These are phyloP conservation scores for Trogon melanurus DNA, from an alignment of 2,113 vertebrate species.

Conservation along the genomic window DNA sequence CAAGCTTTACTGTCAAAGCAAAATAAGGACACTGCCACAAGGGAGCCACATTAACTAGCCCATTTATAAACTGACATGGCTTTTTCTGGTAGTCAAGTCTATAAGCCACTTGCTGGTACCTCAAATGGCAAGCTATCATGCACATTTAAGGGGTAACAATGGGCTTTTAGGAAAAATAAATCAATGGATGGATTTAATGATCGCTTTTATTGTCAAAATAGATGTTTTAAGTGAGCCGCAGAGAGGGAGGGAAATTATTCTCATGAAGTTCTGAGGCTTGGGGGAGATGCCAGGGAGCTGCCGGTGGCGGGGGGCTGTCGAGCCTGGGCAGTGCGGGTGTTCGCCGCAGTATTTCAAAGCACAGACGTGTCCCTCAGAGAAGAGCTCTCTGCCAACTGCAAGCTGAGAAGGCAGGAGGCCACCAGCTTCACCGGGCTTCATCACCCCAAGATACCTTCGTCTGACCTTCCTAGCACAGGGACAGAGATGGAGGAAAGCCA, in stretches of 20 bases:
- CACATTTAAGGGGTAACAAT: conserved; percentile 29
- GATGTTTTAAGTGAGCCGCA: neutral
- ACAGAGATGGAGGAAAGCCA: neutral
- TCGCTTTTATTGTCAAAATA: conserved; percentile 15
- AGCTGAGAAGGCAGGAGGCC: neutral
- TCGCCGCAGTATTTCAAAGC: neutral
- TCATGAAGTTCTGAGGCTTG: conserved; percentile 10
- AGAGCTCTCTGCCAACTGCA: accelerated
- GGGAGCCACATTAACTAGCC: neutral
- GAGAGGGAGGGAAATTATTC: conserved; percentile 2
- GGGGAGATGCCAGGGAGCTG: neutral
- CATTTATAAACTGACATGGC: neutral
- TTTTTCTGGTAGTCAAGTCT: neutral
- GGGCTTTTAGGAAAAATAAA: conserved; percentile 49
- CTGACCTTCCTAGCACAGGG: neutral
- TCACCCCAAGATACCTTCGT: neutral
- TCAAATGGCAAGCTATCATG: conserved; percentile 16
- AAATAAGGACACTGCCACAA: conserved; percentile 16
- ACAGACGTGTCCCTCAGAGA: accelerated
- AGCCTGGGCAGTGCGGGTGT: neutral
- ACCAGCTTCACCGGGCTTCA: neutral
- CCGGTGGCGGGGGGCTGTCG: neutral
- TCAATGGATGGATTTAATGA: neutral
- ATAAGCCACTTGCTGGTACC: conserved; percentile 2
- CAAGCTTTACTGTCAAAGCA: conserved; percentile 6